Conservation (phyloP, 2,797 vertebrate species). For the Ptychadena robeensis region DNA sequence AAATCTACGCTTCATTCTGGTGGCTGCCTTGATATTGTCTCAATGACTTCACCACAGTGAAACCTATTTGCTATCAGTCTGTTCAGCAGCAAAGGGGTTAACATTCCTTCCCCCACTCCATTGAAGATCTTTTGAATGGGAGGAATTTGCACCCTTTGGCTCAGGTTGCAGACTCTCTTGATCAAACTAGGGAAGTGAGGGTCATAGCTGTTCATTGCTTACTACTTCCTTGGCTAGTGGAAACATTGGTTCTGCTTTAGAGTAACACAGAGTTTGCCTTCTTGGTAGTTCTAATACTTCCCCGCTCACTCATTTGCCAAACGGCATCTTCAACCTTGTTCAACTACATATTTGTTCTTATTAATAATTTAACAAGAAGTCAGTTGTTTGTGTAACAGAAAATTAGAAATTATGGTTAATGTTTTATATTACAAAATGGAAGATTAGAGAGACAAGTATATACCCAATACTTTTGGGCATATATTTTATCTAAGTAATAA, state of each 20-base stretch:
- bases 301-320: background rate
- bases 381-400: background rate
- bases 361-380: background rate
- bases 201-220: conserved; percentile 71
- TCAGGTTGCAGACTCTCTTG: conserved; percentile 73
- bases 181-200: conserved; percentile 67
- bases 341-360: background rate
- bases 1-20: background rate
- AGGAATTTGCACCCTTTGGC: conserved; percentile 73
- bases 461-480: too few relatives aligned
- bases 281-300: background rate
- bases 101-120: conserved; percentile 66
- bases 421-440: background rate
- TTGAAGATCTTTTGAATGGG: conserved; percentile 72
- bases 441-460: background rate
- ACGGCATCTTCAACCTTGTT: background rate
- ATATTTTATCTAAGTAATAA: too few relatives aligned
- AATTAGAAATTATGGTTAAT: background rate
- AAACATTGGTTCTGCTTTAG: conserved; percentile 24
- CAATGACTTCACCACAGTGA: background rate
- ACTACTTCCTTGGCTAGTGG: conserved; percentile 69
- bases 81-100: conserved; percentile 55
- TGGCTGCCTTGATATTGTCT: background rate
- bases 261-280: background rate
- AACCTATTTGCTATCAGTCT: conserved; percentile 20